These are phyloP conservation scores for Acanthurus leucopareius DNA, from an alignment of 2,797 vertebrate species.

Conservation along the genomic window DNA sequence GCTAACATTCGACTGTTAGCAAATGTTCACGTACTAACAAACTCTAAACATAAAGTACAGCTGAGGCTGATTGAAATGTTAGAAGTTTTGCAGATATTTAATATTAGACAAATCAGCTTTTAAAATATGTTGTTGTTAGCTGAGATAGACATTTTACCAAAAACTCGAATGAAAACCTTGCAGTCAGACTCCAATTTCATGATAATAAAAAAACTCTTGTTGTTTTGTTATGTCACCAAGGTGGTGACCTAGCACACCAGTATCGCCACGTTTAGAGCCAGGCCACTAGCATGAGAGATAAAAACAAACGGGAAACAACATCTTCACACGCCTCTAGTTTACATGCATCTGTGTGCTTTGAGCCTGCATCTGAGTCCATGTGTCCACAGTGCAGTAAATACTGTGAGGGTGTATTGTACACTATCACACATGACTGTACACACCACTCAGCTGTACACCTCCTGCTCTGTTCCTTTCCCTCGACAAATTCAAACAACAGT, in stretches of 20 bases:
- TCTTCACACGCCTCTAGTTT: background rate
- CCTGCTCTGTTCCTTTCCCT: slow-evolving; percentile 5
- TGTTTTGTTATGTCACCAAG: too few relatives aligned
- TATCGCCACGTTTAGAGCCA: too few relatives aligned
- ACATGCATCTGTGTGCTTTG: background rate
- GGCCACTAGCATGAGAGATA: background rate
- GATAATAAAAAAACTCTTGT: too few relatives aligned
- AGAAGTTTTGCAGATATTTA: background rate
- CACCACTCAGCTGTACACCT: slow-evolving; percentile 27
- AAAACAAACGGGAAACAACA: background rate
- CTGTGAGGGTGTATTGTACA: slow-evolving; percentile 1
- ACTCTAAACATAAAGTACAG: too few relatives aligned
- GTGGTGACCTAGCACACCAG: too few relatives aligned
- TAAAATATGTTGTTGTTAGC: background rate
- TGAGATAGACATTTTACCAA: background rate
- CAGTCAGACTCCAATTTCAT: too few relatives aligned
- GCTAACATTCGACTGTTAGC: too few relatives aligned
- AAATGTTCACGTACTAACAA: too few relatives aligned
- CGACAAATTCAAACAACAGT: slow-evolving; percentile 57
- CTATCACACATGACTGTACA: slow-evolving; percentile 22
- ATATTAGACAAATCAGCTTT: background rate
- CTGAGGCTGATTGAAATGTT: too few relatives aligned
- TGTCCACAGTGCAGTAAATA: background rate
- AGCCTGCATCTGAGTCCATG: background rate
- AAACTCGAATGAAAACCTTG: too few relatives aligned